These are phyloP conservation scores for Pseudomugil tenellus DNA, from an alignment of 2,797 vertebrate genomes.

Conservation along the genomic window DNA sequence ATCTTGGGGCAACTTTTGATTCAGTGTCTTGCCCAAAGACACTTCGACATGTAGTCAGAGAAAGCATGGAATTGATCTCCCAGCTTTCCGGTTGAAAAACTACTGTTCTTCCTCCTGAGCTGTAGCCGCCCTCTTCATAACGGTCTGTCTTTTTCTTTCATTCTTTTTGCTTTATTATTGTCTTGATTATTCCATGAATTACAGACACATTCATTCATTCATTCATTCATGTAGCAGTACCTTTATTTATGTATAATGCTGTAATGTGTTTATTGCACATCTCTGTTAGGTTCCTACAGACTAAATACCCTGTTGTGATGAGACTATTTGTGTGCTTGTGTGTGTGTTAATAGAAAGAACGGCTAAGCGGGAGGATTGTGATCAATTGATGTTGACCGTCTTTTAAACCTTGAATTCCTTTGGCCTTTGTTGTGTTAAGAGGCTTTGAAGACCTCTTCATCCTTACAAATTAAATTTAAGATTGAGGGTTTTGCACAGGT, in stretches of 20 bases:
- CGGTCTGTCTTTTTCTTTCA: too few species aligned
- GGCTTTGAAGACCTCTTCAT: slow-evolving; percentile 58
- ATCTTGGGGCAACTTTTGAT: too few species aligned
- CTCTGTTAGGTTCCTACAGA: neutral
- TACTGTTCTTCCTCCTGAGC: too few species aligned
- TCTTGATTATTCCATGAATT: too few species aligned
- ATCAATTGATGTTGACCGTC: slow-evolving; percentile 50
- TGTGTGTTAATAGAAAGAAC: neutral
- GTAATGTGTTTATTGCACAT: neutral
- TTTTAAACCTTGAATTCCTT: slow-evolving; percentile 37
- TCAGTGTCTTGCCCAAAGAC: too few species aligned
- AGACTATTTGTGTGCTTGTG: neutral
- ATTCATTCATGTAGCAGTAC: too few species aligned
- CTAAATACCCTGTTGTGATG: neutral
- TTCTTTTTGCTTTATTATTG: too few species aligned
- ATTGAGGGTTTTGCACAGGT: slow-evolving; percentile 33
- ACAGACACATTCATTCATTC: too few species aligned
- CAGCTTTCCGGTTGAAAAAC: too few species aligned
- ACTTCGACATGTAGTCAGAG: too few species aligned
- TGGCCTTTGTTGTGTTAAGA: slow-evolving; percentile 59
- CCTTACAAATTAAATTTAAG: slow-evolving; percentile 51
- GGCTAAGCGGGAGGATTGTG: slow-evolving; percentile 30
- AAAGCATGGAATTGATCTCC: too few species aligned
- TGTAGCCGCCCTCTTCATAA: too few species aligned
- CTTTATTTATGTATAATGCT: neutral